phyloP scores from a whole-genome alignment of 2,797 vertebrate genomes.

The Pteropus rufus region DNA sequence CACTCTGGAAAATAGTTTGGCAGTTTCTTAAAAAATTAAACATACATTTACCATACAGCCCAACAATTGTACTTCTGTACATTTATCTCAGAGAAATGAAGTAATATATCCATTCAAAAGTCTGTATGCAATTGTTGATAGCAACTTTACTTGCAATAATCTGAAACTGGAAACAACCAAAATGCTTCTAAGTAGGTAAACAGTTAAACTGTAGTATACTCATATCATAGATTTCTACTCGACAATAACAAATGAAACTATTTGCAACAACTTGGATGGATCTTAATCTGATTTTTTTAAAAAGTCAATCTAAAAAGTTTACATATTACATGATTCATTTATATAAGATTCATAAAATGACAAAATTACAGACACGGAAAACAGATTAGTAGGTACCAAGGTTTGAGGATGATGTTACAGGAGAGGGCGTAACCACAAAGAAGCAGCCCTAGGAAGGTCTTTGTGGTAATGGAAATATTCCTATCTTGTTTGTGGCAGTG shows the following conservation, averaged over 20 bases:
- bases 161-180: not conserved
- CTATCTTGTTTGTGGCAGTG: not conserved
- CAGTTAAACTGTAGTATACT: not conserved
- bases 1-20: not conserved
- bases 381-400: not conserved
- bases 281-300: not conserved
- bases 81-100: not conserved
- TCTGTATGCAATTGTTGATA: not conserved
- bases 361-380: conserved; percentile 3
- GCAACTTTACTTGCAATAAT: not conserved
- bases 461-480: not conserved
- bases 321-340: not conserved
- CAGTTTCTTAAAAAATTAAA: not conserved
- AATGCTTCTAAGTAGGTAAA: not conserved
- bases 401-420: not conserved
- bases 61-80: not conserved
- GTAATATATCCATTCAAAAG: not conserved
- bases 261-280: not conserved
- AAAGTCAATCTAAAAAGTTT: not conserved
- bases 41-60: not conserved
- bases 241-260: not conserved
- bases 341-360: not conserved
- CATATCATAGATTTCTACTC: not conserved
- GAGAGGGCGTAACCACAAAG: not conserved
- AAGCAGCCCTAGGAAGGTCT: not conserved